Conservation (phyloP, 2,888 invertebrate genomes). For the Trissolcus japonicus region DNA sequence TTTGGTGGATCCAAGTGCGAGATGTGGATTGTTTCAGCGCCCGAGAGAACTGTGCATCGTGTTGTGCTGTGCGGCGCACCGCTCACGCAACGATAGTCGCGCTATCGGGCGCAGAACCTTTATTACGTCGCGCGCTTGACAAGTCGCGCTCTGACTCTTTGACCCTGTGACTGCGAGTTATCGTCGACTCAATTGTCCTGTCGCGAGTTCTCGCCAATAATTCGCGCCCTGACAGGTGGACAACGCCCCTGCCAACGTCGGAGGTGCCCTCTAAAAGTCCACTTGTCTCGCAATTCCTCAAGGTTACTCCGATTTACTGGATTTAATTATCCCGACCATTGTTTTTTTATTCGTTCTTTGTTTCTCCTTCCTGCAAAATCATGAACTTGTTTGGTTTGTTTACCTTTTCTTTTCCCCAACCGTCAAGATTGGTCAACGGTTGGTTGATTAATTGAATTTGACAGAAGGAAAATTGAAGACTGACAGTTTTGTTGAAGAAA, state of each 20-base stretch:
- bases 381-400: no score
- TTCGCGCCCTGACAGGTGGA: background rate
- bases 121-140: slow-evolving; percentile 38
- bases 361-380: no score
- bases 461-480: no score
- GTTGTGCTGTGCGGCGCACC: slow-evolving; percentile 2
- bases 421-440: no score
- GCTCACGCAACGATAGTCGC: slow-evolving; percentile 19
- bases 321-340: no score
- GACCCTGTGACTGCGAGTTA: slow-evolving; percentile 32
- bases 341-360: no score
- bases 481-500: no score
- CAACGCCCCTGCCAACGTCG: background rate
- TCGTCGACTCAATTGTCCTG: slow-evolving; percentile 35
- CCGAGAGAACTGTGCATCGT: slow-evolving; percentile 7
- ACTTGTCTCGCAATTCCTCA: background rate
- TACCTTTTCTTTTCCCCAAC: no score
- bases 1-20: slow-evolving; percentile 5
- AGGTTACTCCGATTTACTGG: no score
- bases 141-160: slow-evolving; percentile 32
- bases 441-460: no score
- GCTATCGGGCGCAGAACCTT: background rate
- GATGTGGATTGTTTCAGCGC: background rate
- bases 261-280: background rate
- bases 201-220: slow-evolving; percentile 18